Evolutionary conservation across 2,888 invertebrate species (phyloP), one percentile per base, ranked within the genome.

Genomic region (Agrotis exclamationis): DNA sequence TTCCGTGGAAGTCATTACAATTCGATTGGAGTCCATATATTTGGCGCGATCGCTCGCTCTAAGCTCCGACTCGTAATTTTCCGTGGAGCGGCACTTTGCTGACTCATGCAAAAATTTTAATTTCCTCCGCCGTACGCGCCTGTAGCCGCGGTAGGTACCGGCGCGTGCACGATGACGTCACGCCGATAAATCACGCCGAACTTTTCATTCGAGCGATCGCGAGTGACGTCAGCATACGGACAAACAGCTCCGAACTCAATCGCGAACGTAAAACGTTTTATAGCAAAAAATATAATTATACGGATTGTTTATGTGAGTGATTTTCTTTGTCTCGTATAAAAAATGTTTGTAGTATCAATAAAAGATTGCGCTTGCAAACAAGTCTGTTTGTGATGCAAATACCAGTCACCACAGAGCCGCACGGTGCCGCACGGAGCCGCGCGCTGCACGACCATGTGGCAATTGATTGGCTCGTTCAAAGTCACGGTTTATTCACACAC

Each of bases 21-120:
- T 66, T 28, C 58, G 75, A 54, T 60, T 24, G 64, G 60, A 65
- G 75, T 70, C 57, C 74, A 82, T 76, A 74, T 68, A 84, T 74
- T 76, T 60, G 48, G 70, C 44, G 57, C 71, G 70, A 69, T 68
- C 70, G 66, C 33, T 78, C 58, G 63, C 24, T 67, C 59, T 77
- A 65, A 82, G 84, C 76, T 70, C 51, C 22, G 48, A 67, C 54
- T 76, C 62, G 74, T 85, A 81, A 81, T 81, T 83, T 81, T 67
- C 72, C 76, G 65, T 60, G n/a, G 70, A 53, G 63, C 44, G 45
- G 60, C 60, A 16, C 70, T 68, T 66, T 78, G 84, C 75, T 53
- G 84, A 79, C 33, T 84, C 82, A 85, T 84, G 82, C 74, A 80
- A 85, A 74, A 74, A 73, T 84, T 84, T 85, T 85, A 85, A 85